Evolutionary conservation across 2,113 vertebrate species (phyloP), one percentile per base, ranked within the genome.

Genomic region (Syrmaticus mikado): DNA sequence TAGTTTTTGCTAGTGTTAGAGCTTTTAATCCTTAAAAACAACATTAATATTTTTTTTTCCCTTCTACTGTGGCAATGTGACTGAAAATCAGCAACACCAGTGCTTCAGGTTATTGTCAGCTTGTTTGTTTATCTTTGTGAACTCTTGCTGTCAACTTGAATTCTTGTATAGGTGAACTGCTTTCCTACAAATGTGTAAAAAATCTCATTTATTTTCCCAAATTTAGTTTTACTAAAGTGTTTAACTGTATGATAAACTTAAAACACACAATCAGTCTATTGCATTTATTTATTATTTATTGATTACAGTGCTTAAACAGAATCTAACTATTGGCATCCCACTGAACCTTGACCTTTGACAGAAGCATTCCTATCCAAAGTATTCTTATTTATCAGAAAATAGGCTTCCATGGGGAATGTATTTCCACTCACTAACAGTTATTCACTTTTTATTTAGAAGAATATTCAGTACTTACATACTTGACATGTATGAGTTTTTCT

Each of bases 21-120:
- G 16, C 8, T 53, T 67, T 87, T 74, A 79, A 71, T 72, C 61
- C 41, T 64, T 68, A 11, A 83, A 55, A 55, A 18, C 21, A 45
- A 74, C 7, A 53, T n/a, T 2, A 48, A 8, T 46, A 78, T 32
- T 3, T 8, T 57, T 57, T 64, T 73, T 79, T 73, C 43, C 10
- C 2, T 64, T 80, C 13, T 50, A 32, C 38, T 75, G 5, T 96
- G 40, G 75, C 82, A 87, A 12, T 36, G 38, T 66, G 82, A 68
- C 88, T 96, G 87, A 76, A 94, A 92, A 83, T 92, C 87, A 93
- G 78, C 55, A 94, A 84, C 84, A 74, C 65, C 34, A 90, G 40
- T 67, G 83, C 83, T 96, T 95, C 78, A 61, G 91, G 85, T 95
- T 94, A 95, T 92, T 97, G 96, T 96, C 87, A 85, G 15, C 65